Evolutionary conservation across 1,140 invertebrate genomes (phyloP).

Genomic region (Euglossa dilemma): DNA sequence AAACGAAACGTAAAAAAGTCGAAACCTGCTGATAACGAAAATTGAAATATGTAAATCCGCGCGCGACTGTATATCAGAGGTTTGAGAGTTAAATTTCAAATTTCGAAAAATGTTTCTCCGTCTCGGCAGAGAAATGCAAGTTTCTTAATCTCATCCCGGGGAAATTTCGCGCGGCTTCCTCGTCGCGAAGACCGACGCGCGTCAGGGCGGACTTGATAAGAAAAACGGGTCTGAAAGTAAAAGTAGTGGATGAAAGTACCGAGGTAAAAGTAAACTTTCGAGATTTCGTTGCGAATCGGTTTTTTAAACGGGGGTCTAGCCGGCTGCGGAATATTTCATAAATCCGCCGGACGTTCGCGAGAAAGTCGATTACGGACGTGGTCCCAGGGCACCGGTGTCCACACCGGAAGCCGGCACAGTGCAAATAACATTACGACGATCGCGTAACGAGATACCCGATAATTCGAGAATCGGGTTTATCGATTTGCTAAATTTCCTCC

Average conservation of each 20-base stretch:
- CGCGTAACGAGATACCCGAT: too few relatives aligned
- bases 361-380: neutral
- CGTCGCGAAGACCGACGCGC: neutral
- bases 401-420: too few relatives aligned
- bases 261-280: conserved; percentile 7
- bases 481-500: too few relatives aligned
- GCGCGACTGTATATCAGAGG: too few relatives aligned
- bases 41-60: too few relatives aligned
- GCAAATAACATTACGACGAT: too few relatives aligned
- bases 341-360: neutral
- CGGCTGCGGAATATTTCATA: neutral
- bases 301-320: neutral
- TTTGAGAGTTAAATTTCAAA: too few relatives aligned
- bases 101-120: too few relatives aligned
- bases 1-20: too few relatives aligned
- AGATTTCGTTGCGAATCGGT: neutral
- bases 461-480: too few relatives aligned
- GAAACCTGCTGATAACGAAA: too few relatives aligned
- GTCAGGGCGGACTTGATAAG: neutral
- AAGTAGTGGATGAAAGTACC: neutral
- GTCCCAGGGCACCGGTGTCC: too few relatives aligned
- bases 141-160: neutral
- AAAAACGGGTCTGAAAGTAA: neutral
- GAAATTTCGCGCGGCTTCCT: neutral
- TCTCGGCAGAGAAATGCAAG: neutral